phyloP scores from a whole-genome alignment of 2,888 invertebrate species.

The Caradrina clavipalpis region DNA sequence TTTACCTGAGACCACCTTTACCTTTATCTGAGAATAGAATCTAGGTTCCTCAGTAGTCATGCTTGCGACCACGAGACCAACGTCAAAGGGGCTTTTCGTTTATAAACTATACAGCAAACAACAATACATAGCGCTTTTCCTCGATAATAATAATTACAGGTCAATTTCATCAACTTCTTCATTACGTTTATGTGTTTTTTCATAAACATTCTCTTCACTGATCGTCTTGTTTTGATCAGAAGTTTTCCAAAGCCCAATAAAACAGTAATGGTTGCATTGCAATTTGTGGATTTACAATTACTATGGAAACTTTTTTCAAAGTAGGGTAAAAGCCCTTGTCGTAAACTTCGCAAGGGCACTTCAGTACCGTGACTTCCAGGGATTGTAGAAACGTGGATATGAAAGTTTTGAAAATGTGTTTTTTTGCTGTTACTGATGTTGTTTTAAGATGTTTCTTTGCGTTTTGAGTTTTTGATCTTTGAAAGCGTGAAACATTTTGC shows the following conservation, averaged over 20 bases:
- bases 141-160: not conserved
- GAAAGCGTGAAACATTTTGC: no score
- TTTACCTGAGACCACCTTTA: no score
- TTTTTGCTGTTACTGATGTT: not conserved
- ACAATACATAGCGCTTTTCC: not conserved
- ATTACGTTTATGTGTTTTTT: not conserved
- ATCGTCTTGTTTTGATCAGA: constrained; percentile 17
- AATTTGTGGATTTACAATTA: constrained; percentile 28
- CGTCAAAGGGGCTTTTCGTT: no score
- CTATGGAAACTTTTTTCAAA: constrained; percentile 36
- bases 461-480: no score
- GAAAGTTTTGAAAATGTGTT: not conserved
- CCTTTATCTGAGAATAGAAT: no score
- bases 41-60: no score
- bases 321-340: not conserved
- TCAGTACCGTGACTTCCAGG: not conserved
- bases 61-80: no score
- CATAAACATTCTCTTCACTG: not conserved
- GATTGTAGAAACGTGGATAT: constrained; percentile 24
- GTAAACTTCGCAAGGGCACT: not conserved
- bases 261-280: constrained; percentile 8
- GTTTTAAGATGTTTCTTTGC: no score
- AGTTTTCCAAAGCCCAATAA: not conserved
- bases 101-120: no score
- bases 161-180: not conserved